phyloP scores from a whole-genome alignment of 1,140 invertebrate species.

The Spodoptera frugiperda region DNA sequence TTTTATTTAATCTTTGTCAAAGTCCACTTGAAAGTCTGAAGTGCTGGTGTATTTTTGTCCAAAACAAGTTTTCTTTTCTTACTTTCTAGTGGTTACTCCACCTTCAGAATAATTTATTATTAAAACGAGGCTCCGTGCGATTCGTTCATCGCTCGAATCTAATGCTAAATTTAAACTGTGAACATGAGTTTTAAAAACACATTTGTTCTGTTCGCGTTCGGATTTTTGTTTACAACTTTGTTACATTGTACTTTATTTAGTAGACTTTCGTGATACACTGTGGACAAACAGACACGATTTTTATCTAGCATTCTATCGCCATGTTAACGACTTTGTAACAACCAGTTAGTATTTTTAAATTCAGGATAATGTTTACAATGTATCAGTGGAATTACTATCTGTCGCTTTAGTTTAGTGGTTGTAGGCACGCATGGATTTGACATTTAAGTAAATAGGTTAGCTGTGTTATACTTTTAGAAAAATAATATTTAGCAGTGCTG shows the following conservation, averaged over 20 bases:
- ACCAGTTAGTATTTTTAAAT: too few relatives aligned
- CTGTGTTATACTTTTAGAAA: too few relatives aligned
- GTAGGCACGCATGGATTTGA: too few relatives aligned
- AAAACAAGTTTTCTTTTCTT: neutral
- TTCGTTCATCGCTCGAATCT: constrained; percentile 21
- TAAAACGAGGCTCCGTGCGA: constrained; percentile 8
- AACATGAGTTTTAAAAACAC: constrained; percentile 14
- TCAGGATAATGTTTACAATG: too few relatives aligned
- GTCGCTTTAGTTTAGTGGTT: too few relatives aligned
- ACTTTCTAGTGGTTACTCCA: neutral
- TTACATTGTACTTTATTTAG: neutral
- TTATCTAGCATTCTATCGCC: too few relatives aligned
- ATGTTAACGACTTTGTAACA: too few relatives aligned
- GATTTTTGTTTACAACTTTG: constrained; percentile 5
- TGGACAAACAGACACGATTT: too few relatives aligned
- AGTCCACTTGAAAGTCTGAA: neutral
- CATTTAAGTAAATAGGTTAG: too few relatives aligned
- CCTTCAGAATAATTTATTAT: constrained; percentile 40
- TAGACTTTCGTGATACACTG: neutral
- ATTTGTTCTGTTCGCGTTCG: neutral
- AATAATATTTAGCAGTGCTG: too few relatives aligned
- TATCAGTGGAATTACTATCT: too few relatives aligned
- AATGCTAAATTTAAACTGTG: constrained; percentile 19
- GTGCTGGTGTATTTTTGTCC: neutral
- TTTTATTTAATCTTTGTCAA: too few relatives aligned